Evolutionary conservation across 2,797 vertebrate species (phyloP).

Genomic region (Sebastes vulpes): DNA sequence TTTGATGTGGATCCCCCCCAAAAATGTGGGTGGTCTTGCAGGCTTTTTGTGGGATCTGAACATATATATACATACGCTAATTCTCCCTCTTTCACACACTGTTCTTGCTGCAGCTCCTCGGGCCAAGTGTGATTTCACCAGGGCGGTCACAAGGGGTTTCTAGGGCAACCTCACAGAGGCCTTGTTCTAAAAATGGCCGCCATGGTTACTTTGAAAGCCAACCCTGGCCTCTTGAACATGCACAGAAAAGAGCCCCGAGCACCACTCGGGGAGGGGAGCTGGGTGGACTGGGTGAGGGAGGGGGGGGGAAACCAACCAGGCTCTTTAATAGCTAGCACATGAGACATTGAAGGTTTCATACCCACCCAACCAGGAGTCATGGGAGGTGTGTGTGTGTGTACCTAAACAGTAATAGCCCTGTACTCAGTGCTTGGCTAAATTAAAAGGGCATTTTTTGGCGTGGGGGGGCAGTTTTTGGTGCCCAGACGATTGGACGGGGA

Average conservation of each 20-base stretch:
- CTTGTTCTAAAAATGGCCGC: slow-evolving; percentile 85
- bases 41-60: slow-evolving; percentile 59
- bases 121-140: slow-evolving; percentile 84
- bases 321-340: slow-evolving; percentile 84
- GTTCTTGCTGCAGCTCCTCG: slow-evolving; percentile 52
- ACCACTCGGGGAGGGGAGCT: slow-evolving; percentile 68
- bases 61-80: slow-evolving; percentile 50
- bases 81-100: slow-evolving; percentile 62
- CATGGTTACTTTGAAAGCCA: slow-evolving; percentile 85
- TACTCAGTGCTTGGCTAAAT: slow-evolving; percentile 85
- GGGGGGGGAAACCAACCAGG: slow-evolving; percentile 59
- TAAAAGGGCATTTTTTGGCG: slow-evolving; percentile 85
- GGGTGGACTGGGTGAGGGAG: slow-evolving; percentile 60
- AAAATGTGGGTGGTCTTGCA: slow-evolving; percentile 72
- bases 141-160: slow-evolving; percentile 83
- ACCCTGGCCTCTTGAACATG: slow-evolving; percentile 81
- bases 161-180: slow-evolving; percentile 85
- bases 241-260: slow-evolving; percentile 78
- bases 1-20: slow-evolving; percentile 70
- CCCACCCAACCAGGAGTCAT: slow-evolving; percentile 77
- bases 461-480: slow-evolving; percentile 80
- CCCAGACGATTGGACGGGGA: slow-evolving; percentile 82
- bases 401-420: slow-evolving; percentile 84
- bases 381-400: slow-evolving; percentile 64
- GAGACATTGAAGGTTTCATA: slow-evolving; percentile 81